Evolutionary conservation across 2,113 vertebrate species (phyloP), one percentile per base, ranked within the genome.

Genomic region (Nerophis lumbriciformis): DNA sequence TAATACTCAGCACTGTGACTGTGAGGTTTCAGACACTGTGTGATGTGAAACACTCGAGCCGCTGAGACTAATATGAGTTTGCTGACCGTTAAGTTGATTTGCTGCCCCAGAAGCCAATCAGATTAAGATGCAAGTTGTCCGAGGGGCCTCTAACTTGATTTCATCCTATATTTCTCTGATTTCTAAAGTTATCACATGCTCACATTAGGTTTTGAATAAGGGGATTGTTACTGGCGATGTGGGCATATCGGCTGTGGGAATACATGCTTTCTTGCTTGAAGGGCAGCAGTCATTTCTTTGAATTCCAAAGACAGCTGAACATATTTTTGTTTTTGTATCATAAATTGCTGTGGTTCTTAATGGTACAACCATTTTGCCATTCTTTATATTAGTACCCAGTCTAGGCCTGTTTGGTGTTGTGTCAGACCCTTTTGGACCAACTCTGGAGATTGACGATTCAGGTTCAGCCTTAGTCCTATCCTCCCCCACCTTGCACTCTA

Each of bases 31-130:
- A 45, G 9, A 52, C 50, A 19, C 63, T 55, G 48, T 48, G 57
- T 60, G 39, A 9, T 19, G 52, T 66, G 57, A 49, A 39, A 65
- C 66, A 62, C 48, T 44, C 63, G 48, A 65, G 35, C 52, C 51
- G 66, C 58, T 44, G 21, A 59, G 35, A 68, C 75, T 83, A 78
- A 87, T 82, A 73, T 57, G 78, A 71, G 78, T 76, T 79, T 77
- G 61, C 82, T 83, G 82, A 89, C 75, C 19, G 49, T 71, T 79
- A 87, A 84, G 58, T 71, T 69, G 52, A 83, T 71, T 85, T 87
- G 73, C 71, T 74, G 39, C 63, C 44, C 37, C 61, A n/a, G 57
- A 61, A 47, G 48, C 61, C 64, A 83, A 82, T 84, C 69, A 48
- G 72, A 79, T 87, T 77, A 83, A 47, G 50, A 48, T 36, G 47